Evolutionary conservation across 2,797 vertebrate species (phyloP), one percentile per base, ranked within the genome.

Genomic region (Paguma larvata): DNA sequence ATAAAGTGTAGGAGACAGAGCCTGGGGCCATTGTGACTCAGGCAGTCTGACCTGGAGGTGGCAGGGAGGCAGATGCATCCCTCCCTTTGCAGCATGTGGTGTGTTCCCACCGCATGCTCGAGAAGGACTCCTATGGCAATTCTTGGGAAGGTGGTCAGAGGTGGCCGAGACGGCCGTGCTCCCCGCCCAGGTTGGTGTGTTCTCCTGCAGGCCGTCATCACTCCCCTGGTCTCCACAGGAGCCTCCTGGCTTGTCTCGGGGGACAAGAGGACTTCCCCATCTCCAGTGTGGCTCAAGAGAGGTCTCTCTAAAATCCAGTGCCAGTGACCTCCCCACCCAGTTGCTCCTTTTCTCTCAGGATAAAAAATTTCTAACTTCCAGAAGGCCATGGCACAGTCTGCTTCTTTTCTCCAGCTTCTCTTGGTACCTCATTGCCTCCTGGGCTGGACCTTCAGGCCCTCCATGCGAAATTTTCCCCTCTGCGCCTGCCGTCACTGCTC

Each of bases 301-400:
- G 19, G 56, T 41, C 8, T 75, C 86, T 96, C 67, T 77, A 83
- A 85, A 85, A 46, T 70, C 85, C 90, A 85, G 0, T 59, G 86
- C 48, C 65, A 12, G 19, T 51, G 90, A 77, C 62, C 56, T 21
- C 53, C n/a, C 4, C 62, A 34, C 19, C 21, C 4, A 9, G 3
- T 82, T 63, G 44, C 38, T 85, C 19, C 53, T 91, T 48, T 65
- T 91, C 15, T 89, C 78, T 46, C 27, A 32, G 30, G 27, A 38
- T 86, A 59, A 56, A 80, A 83, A 59, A 59, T 59, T 9, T 59
- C 56, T 8, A 21, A 23, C 9, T 65, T 56, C 70, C 34, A 89
- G 1, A 63, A 56, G 0, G 12, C 16, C 27, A 2, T 4, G 38
- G 63, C 68, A 27, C 19, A 14, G 15, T 19, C 65, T 27, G 23